A percentile compares a stretch with the other conserved stretches of the same genome.
phyloP scores from a whole-genome alignment of 2,888 invertebrate species.

The Siphonodentalium dalli region DNA sequence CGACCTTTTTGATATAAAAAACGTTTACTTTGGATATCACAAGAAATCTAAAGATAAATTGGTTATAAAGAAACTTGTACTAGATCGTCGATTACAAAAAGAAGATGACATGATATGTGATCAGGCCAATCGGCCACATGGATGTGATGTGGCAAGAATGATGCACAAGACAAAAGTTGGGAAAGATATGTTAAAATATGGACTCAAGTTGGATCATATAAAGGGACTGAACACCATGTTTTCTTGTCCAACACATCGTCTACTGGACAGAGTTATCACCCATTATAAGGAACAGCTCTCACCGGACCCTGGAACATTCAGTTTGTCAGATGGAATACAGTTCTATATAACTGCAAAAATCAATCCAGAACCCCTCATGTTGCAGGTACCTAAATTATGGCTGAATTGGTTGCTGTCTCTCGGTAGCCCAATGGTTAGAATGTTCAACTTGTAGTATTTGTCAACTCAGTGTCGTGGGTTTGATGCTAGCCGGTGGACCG shows the following conservation, averaged over 20 bases:
- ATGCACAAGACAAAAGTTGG: slow-evolving; percentile 43
- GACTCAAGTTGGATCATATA: slow-evolving; percentile 40
- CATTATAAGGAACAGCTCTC: slow-evolving; percentile 60
- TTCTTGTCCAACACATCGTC: slow-evolving; percentile 62
- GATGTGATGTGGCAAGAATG: slow-evolving; percentile 67
- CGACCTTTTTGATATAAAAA: slow-evolving; percentile 73
- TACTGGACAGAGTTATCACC: slow-evolving; percentile 56
- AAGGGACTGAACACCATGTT: slow-evolving; percentile 50
- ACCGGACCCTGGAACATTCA: slow-evolving; percentile 30
- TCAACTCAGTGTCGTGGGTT: no score
- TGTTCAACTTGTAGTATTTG: no score
- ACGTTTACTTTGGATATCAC: slow-evolving; percentile 74
- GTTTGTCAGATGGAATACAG: slow-evolving; percentile 43
- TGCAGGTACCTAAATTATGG: no score
- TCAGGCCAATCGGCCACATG: slow-evolving; percentile 39
- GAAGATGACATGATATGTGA: slow-evolving; percentile 71
- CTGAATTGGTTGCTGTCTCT: no score
- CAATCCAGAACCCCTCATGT: slow-evolving; percentile 79
- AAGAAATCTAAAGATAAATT: slow-evolving; percentile 67
- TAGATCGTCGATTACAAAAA: slow-evolving; percentile 71
- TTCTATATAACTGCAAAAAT: slow-evolving; percentile 72
- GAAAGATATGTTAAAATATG: slow-evolving; percentile 36
- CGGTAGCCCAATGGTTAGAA: no score
- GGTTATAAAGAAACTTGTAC: slow-evolving; percentile 78
- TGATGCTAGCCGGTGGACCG: no score